Base-by-base conservation (phyloP, 1,140 invertebrate species). In the Hydropsyche tenuis region DNA sequence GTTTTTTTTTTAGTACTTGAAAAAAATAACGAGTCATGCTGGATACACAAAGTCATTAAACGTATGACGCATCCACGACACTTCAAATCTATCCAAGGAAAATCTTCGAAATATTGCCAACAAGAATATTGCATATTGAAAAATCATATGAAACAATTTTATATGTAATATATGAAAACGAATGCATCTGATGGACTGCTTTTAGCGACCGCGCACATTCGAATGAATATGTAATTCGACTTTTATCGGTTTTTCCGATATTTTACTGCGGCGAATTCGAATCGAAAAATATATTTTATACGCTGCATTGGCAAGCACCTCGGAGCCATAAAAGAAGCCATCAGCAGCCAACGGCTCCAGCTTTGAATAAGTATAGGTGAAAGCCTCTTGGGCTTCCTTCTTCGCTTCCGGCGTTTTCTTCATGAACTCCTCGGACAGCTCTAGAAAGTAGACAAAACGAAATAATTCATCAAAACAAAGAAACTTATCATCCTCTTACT, bases 191-290 rank as follows among this genome's bases (percentile, higher is more conserved):
- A 18, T 7, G 48, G 48, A 18, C 16, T 20, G 48, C 91, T 89
- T 76, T 83, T 83, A 7, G 91, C 75, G 80, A 91, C 90, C 42
- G 88, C 90, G 88, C 89, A 90, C n/a, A 7, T 88, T 86, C 1
- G 90, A 79, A 88, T 90, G 79, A 68, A 81, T 83, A 80, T 66
- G 68, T 69, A 78, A 76, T 69, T 27, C n/a, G 30, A 63, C 22
- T 63, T 30, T 30, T 25, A 63, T 30, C 11, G 30, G 60, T 2
- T 63, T n/a, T 30, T 14, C 16, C 23, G 30, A 63, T 63, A 30
- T 30, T 30, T 63, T 63, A 63, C 60, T 16, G 25, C 30, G 25
- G 60, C 27, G 30, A 12, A 30, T 27, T 63, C 30, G 23, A 53
- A 53, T 53, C 48, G 48, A 20, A 53, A 53, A 18, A 53, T 51